Conservation (phyloP, 2,888 invertebrate species). For the Polyommatus iphigenia region DNA sequence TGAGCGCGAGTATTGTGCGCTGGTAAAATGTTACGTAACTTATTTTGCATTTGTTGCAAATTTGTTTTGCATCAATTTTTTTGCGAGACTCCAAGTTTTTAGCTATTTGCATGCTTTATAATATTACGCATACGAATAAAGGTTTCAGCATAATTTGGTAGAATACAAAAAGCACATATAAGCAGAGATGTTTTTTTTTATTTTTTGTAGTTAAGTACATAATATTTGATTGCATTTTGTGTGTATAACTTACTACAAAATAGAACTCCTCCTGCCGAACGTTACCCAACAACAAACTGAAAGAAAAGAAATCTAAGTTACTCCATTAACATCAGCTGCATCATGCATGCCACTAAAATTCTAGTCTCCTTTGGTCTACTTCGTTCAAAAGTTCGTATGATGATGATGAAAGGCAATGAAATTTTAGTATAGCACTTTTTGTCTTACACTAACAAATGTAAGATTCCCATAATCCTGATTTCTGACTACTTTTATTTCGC, state of each 20-base stretch:
- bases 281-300: too few species aligned
- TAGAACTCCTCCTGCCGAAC: too few species aligned
- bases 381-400: too few species aligned
- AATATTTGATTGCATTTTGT: too few species aligned
- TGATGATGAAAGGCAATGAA: too few species aligned
- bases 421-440: too few species aligned
- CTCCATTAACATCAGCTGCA: too few species aligned
- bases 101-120: neutral
- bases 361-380: too few species aligned
- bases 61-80: constrained; percentile 3
- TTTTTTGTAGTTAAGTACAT: neutral
- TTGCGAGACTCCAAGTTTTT: neutral
- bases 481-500: neutral
- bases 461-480: neutral
- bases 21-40: neutral
- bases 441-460: too few species aligned
- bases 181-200: neutral
- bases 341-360: too few species aligned
- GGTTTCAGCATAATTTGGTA: neutral
- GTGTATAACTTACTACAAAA: too few species aligned
- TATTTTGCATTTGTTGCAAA: neutral
- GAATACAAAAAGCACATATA: neutral
- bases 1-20: neutral
- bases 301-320: too few species aligned
- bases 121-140: neutral